A percentile compares a stretch with the other conserved stretches of the same genome.
These are phyloP conservation scores for Florisuga fusca DNA, from an alignment of 2,797 vertebrate species.

Conservation along the genomic window DNA sequence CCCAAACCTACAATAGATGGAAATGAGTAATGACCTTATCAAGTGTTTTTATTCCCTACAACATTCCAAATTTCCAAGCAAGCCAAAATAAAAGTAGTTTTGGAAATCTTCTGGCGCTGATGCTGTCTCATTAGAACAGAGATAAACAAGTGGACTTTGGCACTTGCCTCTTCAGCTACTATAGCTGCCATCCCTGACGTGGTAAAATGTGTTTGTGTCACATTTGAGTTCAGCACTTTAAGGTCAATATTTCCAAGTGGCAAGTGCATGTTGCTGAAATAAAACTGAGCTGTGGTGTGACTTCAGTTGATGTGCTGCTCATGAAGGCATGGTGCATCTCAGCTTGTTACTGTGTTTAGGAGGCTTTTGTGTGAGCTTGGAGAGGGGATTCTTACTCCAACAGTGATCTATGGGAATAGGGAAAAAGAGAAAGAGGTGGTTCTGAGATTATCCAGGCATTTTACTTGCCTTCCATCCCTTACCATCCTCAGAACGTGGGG, in stretches of 20 bases:
- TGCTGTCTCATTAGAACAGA: background rate
- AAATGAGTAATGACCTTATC: background rate
- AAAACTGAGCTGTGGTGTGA: background rate
- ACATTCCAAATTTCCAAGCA: background rate
- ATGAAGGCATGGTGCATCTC: background rate
- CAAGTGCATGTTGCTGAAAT: background rate
- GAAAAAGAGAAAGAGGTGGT: background rate
- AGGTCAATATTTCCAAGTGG: background rate
- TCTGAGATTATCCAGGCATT: background rate
- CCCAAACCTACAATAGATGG: background rate
- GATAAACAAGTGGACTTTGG: background rate
- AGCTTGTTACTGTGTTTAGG: fast-evolving
- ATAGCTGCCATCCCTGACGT: background rate
- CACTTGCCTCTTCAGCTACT: background rate
- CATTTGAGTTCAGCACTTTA: background rate
- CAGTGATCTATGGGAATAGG: background rate
- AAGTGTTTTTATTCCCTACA: background rate
- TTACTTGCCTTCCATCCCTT: background rate
- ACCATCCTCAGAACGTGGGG: fast-evolving
- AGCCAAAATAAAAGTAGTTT: background rate
- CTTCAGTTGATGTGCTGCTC: background rate
- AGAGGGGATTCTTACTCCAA: background rate
- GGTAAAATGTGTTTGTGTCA: fast-evolving
- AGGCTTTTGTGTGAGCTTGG: background rate
- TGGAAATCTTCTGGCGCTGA: fast-evolving